Evolutionary conservation across 2,888 invertebrate species (phyloP), one percentile per base, ranked within the genome.

Genomic region (Watsonalla binaria): DNA sequence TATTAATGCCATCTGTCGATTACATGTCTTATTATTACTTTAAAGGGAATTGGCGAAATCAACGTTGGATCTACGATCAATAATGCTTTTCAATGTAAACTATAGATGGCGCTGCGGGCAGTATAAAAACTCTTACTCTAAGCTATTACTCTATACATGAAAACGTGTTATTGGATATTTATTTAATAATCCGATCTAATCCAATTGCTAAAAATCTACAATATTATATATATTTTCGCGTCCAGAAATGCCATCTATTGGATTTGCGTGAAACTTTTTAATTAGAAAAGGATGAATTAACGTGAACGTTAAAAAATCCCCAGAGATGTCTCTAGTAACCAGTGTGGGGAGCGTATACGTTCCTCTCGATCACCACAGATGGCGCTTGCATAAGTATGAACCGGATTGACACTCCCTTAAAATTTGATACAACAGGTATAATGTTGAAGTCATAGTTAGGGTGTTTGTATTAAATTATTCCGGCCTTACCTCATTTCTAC

Each of bases 1-100:
- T 2, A 24, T 24, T 4, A 46, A 13, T 47, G 60, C 52, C 59
- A 59, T 54, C 62, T 60, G 50, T 55, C 15, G 35, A 9, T 34
- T 46, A 11, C 6, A 11, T 24, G 24, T 4, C 6, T 5, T 46
- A 4, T 7, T 47, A 59, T 45, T 42, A 47, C 45, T 51, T 48
- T 5, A 37, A 37, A 37, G 8, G 8, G 4, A 6, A 7, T 1
- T 37, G 8, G 4, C 0, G 5, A 37, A 37, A 37, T 7, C 8
- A 37, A 37, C 8, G 7, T 11, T 33, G 24, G 5, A 24, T 14
- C 13, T 9, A 15, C 6, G 42, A 37, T 39, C 14, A 14, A 15
- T 8, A 37, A 37, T 14, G 37, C 13, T 42, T 11, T 11, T 5
- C 11, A 11, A 42, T 11, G 5, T 11, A 11, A 42, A 8, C 42